phyloP scores from a whole-genome alignment of 2,113 vertebrate genomes.

The Hippocampus comes region DNA sequence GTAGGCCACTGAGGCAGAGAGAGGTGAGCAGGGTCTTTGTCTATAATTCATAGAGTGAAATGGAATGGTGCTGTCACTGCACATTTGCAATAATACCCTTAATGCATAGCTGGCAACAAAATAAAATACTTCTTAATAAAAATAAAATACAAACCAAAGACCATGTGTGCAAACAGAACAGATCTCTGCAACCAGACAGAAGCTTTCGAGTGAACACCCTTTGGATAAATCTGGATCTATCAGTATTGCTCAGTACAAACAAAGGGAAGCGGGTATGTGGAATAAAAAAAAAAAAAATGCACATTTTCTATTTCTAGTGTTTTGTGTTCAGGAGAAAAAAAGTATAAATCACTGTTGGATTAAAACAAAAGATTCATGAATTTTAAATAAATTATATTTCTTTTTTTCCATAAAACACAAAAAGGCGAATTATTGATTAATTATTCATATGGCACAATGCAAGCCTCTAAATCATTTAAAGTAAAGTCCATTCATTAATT shows the following conservation, averaged over 20 bases:
- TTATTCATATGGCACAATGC: not conserved
- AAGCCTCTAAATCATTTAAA: not conserved
- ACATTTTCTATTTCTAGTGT: not conserved
- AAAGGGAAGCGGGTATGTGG: not conserved
- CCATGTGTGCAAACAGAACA: conserved; percentile 28
- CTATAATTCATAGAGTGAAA: conserved; percentile 73
- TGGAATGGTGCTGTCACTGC: conserved; percentile 60
- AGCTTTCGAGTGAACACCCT: not conserved
- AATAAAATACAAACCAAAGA: conserved; percentile 42
- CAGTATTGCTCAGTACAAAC: conserved; percentile 1
- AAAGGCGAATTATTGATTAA: not conserved
- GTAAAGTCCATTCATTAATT: not conserved
- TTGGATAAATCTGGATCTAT: not conserved
- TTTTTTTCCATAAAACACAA: conserved; percentile 1
- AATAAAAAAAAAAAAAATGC: not conserved
- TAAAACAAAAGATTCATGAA: not conserved
- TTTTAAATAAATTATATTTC: not conserved
- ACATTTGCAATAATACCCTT: conserved; percentile 41
- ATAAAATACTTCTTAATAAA: conserved; percentile 39
- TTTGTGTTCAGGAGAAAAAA: not conserved
- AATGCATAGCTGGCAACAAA: conserved; percentile 26
- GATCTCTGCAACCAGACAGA: conserved; percentile 3
- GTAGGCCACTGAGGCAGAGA: conserved; percentile 41
- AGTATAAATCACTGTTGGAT: not conserved
- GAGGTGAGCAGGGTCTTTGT: conserved; percentile 68